These are phyloP conservation scores for Piscicola geometra DNA, from an alignment of 2,888 invertebrate species.

Conservation along the genomic window DNA sequence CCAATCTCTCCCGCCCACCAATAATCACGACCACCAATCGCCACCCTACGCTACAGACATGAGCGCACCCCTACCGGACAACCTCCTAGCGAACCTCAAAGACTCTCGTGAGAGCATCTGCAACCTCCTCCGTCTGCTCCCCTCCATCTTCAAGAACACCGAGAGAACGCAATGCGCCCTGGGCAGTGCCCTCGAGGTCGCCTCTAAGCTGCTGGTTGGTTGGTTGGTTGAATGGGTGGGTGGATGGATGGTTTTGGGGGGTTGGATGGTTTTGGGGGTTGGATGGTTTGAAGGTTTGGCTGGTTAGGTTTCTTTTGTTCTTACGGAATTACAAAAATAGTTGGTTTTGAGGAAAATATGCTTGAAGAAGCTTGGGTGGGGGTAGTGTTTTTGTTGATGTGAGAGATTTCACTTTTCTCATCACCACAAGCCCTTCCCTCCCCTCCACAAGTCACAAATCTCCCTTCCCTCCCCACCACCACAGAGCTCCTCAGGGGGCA, in stretches of 20 bases:
- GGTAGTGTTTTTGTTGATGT: too few species aligned
- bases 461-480: not conserved
- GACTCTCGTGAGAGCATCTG: slow-evolving; percentile 68
- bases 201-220: slow-evolving; percentile 78
- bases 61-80: slow-evolving; percentile 88
- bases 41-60: slow-evolving; percentile 66
- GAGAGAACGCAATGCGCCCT: slow-evolving; percentile 76
- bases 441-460: not conserved
- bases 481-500: slow-evolving; percentile 76
- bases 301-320: not conserved
- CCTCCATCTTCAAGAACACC: slow-evolving; percentile 65
- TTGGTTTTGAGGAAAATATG: too few species aligned
- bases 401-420: too few species aligned
- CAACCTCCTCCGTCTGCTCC: slow-evolving; percentile 64
- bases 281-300: not conserved
- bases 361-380: too few species aligned
- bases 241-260: not conserved
- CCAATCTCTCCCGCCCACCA: not conserved
- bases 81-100: slow-evolving; percentile 82
- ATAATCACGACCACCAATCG: too few species aligned
- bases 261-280: not conserved
- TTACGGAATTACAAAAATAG: too few species aligned
- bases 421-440: not conserved
- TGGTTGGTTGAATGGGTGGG: not conserved
- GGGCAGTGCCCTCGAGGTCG: slow-evolving; percentile 86